A percentile compares a stretch with the other conserved stretches of the same genome.
These are phyloP conservation scores for Tachina fera DNA, from an alignment of 2,888 invertebrate species.

Conservation along the genomic window DNA sequence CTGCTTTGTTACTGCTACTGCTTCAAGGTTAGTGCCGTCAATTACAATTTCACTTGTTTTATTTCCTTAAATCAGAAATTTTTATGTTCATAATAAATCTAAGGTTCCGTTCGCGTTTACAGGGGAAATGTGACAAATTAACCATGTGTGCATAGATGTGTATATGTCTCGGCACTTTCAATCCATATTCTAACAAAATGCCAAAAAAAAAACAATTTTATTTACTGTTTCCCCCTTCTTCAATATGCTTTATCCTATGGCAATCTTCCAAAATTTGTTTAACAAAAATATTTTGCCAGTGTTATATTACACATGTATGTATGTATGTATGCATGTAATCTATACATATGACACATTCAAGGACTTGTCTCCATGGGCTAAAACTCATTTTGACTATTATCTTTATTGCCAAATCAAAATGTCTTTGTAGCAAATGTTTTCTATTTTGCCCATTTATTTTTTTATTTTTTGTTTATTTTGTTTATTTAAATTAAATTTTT, in stretches of 20 bases:
- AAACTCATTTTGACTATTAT: constrained; percentile 28
- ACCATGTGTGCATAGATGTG: not conserved
- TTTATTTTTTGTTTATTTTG: not conserved
- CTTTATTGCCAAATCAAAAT: constrained; percentile 5
- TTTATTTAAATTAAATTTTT: not conserved
- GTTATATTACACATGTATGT: not conserved
- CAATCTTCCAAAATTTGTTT: constrained; percentile 20
- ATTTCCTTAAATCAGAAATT: too few relatives aligned
- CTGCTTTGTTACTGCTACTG: too few relatives aligned
- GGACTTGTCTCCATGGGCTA: constrained; percentile 1
- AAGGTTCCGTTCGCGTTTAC: not conserved
- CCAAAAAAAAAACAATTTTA: not conserved
- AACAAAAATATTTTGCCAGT: constrained; percentile 3
- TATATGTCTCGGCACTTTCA: not conserved
- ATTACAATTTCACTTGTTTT: not conserved
- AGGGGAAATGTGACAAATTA: constrained; percentile 1
- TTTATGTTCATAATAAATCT: not conserved
- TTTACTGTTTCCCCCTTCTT: constrained; percentile 18
- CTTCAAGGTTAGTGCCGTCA: not conserved
- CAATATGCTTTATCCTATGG: constrained; percentile 21
- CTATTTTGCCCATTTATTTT: not conserved
- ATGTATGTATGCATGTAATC: too few relatives aligned
- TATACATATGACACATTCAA: constrained; percentile 12
- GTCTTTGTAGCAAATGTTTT: not conserved
- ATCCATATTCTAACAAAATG: not conserved